Conservation (phyloP, 2,797 vertebrate genomes). For the Macropus fuliginosus region DNA sequence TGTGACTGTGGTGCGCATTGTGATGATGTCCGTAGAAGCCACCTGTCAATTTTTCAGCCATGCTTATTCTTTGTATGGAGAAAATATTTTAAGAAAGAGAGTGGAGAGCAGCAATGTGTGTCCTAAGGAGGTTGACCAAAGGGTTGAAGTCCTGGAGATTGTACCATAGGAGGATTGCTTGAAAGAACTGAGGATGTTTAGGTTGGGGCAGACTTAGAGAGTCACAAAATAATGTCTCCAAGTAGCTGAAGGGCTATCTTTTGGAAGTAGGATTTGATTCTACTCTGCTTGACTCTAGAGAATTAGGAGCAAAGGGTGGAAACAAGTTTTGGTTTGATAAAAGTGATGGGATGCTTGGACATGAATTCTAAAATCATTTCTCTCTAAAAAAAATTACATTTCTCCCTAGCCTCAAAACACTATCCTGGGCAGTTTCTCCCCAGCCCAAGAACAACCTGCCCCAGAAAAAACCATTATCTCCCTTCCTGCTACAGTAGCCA, state of each 20-base stretch:
- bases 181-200: not conserved
- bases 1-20: not conserved
- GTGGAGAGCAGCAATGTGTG: not conserved
- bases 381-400: too few species aligned
- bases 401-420: too few species aligned
- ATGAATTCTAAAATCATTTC: too few species aligned
- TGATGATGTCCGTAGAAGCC: not conserved
- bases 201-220: not conserved
- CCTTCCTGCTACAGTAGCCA: too few species aligned
- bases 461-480: too few species aligned
- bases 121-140: not conserved
- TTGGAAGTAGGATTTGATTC: not conserved
- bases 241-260: not conserved
- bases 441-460: too few species aligned
- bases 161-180: not conserved
- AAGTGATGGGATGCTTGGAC: too few species aligned
- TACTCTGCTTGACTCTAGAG: not conserved
- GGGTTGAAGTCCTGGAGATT: not conserved
- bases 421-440: too few species aligned
- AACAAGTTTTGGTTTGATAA: not conserved
- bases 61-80: not conserved
- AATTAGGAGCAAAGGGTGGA: not conserved
- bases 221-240: not conserved
- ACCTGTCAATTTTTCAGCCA: not conserved
- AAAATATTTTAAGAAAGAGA: constrained; percentile 38